Evolutionary conservation across 2,113 vertebrate species (phyloP).

Genomic region (Anolis carolinensis): DNA sequence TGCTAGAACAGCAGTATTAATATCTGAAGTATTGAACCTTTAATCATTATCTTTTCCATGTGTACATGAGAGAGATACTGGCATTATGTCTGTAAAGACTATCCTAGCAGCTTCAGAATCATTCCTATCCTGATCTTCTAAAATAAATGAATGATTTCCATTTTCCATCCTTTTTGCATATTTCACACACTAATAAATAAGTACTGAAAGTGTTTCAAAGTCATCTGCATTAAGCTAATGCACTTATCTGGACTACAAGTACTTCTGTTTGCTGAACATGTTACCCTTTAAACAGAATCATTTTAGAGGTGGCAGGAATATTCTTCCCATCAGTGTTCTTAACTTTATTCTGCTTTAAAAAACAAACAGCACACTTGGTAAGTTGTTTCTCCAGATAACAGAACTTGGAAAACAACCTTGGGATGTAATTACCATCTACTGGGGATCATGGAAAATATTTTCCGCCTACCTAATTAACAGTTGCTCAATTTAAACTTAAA

Average conservation of each 20-base stretch:
- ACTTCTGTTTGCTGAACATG: neutral
- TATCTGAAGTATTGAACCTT: constrained; percentile 53
- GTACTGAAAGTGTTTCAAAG: constrained; percentile 26
- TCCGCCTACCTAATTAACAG: constrained; percentile 7
- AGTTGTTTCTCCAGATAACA: constrained; percentile 36
- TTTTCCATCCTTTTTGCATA: constrained; percentile 15
- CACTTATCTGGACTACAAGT: constrained; percentile 21
- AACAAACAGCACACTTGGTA: constrained; percentile 34
- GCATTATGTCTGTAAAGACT: constrained; percentile 1
- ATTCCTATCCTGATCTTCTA: constrained; percentile 35
- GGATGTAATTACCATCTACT: constrained; percentile 23
- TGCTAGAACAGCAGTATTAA: constrained; percentile 60
- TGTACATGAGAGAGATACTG: constrained; percentile 47
- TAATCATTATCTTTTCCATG: constrained; percentile 39
- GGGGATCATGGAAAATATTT: constrained; percentile 27
- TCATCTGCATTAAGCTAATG: constrained; percentile 21
- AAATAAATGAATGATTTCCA: constrained; percentile 45
- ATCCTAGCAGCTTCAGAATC: constrained; percentile 20
- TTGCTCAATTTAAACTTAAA: constrained; percentile 34
- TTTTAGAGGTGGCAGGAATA: neutral
- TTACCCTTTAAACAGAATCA: constrained; percentile 28
- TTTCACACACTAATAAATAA: constrained; percentile 37
- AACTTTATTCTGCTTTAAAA: constrained; percentile 40
- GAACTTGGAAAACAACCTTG: constrained; percentile 26
- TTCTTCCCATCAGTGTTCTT: constrained; percentile 27